Evolutionary conservation across 2,113 vertebrate genomes (phyloP).

Genomic region (Nettapus auritus): DNA sequence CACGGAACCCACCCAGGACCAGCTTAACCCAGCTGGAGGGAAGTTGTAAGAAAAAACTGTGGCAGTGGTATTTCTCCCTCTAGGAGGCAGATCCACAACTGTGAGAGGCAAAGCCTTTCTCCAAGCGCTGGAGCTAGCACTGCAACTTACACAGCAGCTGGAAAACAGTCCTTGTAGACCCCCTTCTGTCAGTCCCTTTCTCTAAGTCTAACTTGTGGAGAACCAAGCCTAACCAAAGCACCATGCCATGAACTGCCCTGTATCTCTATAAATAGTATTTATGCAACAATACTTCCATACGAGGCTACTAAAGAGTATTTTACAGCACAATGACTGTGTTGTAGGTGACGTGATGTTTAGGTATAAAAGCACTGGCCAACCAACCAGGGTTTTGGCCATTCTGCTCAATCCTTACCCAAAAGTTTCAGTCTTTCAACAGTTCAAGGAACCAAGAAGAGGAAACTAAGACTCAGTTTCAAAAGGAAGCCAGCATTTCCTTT

Average conservation of each 20-base stretch:
- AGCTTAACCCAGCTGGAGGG: neutral
- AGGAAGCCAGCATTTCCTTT: neutral
- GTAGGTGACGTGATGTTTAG: neutral
- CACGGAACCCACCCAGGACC: neutral
- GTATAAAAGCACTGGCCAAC: neutral
- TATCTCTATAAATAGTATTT: neutral
- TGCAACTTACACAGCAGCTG: neutral
- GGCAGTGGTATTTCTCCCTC: neutral
- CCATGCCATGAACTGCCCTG: neutral
- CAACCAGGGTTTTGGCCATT: accelerated
- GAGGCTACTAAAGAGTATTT: neutral
- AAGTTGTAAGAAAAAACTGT: accelerated
- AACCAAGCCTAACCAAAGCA: neutral
- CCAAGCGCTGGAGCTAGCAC: neutral
- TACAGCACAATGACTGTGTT: neutral
- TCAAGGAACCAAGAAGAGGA: neutral
- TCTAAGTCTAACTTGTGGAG: neutral
- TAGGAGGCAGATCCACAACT: neutral
- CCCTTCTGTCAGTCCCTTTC: accelerated
- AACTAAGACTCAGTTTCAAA: neutral
- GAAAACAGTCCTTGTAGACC: neutral
- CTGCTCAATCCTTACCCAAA: neutral
- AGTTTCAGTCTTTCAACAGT: neutral
- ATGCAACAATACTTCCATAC: neutral
- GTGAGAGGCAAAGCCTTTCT: neutral